phyloP scores from a whole-genome alignment of 2,113 vertebrate genomes.

The Alethe castanea region DNA sequence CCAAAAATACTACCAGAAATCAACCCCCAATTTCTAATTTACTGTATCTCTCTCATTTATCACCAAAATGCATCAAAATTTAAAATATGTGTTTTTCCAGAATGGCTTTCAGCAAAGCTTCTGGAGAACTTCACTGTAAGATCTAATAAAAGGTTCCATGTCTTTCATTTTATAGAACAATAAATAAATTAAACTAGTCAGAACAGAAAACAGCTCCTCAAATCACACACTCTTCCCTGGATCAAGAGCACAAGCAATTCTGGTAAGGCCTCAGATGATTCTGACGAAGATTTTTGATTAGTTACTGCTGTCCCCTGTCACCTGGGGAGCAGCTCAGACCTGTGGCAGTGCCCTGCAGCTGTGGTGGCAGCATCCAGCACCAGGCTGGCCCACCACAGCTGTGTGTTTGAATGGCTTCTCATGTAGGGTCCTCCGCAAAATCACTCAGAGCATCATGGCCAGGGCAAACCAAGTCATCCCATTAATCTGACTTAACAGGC shows the following conservation, averaged over 20 bases:
- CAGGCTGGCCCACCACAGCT: not conserved
- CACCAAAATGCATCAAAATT: not conserved
- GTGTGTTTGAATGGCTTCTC: rapidly evolving
- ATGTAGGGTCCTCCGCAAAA: not conserved
- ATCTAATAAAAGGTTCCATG: not conserved
- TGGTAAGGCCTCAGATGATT: not conserved
- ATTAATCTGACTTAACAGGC: not conserved
- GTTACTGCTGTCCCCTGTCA: not conserved
- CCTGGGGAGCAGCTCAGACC: not conserved
- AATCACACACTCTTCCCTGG: not conserved
- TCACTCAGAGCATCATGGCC: not conserved
- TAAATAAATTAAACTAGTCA: not conserved
- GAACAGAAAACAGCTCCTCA: not conserved
- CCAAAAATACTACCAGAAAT: not conserved
- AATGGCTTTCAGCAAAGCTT: not conserved
- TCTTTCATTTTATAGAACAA: not conserved
- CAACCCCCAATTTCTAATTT: not conserved
- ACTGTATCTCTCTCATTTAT: not conserved
- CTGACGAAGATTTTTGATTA: not conserved
- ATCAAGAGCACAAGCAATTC: not conserved
- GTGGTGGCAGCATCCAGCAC: rapidly evolving
- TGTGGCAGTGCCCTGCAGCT: rapidly evolving
- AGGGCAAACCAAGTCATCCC: not conserved
- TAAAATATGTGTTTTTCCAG: not conserved
- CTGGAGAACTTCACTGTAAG: not conserved